Base-by-base conservation (phyloP, 2,113 vertebrate species). In the Numenius arquata region DNA sequence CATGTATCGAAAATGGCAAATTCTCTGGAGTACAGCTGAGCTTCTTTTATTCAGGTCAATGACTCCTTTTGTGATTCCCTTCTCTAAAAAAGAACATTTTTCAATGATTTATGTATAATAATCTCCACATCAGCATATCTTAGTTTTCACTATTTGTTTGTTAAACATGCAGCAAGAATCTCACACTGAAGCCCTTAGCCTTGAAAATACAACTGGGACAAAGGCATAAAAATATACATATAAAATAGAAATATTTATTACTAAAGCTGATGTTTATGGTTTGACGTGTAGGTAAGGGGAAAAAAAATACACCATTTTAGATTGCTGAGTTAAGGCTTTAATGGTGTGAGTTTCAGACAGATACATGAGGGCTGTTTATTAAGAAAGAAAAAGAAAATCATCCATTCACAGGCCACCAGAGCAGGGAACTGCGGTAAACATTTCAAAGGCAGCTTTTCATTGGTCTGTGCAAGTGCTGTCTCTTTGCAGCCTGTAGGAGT, bases 31-130 rank as follows among this genome's bases (percentile, higher is more conserved):
- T 93, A 91, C 14, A 87, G 91, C 94, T 91, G 94, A 96, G 96
- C 92, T 92, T 92, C 94, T 92, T 93, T 94, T 97, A 96, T 96
- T 97, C 96, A 96, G 96, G 96, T 96, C 96, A 97, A 94, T 93
- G 96, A 91, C 96, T 97, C 91, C 93, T 96, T 96, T 96, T 97
- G 94, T 89, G 91, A 95, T 95, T 97, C 81, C 74, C 67, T 85
- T 81, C 96, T 88, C 95, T 85, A 88, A 93, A 96, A 96, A 93
- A 83, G 55, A 94, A 63, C 84, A 85, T 97, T 96, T 97, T 95
- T 89, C 94, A 95, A 95, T 97, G 95, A 97, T 96, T 96, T 97
- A 96, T 96, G 96, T 96, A 77, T 91, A 89, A 94, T 96, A 95
- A 97, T 88, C 87, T 92, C 92, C 89, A 95, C 91, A 93, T 96